These are phyloP conservation scores for Drosophila mulleri DNA, from an alignment of 2,888 invertebrate genomes.

Conservation along the genomic window DNA sequence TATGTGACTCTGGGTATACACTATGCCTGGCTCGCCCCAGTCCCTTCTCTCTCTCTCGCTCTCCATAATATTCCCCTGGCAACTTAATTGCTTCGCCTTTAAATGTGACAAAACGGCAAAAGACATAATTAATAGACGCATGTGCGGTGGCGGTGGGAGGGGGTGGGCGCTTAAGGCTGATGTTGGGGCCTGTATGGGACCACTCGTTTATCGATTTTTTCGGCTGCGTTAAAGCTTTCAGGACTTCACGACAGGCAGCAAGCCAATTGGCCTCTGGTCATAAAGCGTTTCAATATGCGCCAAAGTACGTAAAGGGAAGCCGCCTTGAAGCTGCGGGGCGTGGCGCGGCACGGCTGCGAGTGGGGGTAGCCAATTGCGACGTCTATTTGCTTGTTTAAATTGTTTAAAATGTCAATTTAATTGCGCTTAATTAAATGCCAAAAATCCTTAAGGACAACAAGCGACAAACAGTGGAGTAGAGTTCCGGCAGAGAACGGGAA, in stretches of 20 bases:
- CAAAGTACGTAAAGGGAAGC: slow-evolving; percentile 40
- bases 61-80: slow-evolving; percentile 15
- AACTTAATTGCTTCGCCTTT: slow-evolving; percentile 75
- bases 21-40: slow-evolving; percentile 35
- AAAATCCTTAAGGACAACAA: slow-evolving; percentile 75
- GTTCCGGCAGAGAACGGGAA: not conserved
- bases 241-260: slow-evolving; percentile 21
- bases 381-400: slow-evolving; percentile 77
- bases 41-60: not conserved
- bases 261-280: slow-evolving; percentile 73
- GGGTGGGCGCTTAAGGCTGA: not conserved
- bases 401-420: slow-evolving; percentile 82
- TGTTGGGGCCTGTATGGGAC: not conserved
- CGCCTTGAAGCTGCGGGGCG: slow-evolving; percentile 4
- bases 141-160: not conserved
- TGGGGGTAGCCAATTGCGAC: slow-evolving; percentile 32
- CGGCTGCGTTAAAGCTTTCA: slow-evolving; percentile 28
- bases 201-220: slow-evolving; percentile 69
- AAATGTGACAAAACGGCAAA: slow-evolving; percentile 79
- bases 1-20: slow-evolving; percentile 70
- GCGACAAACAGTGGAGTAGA: slow-evolving; percentile 5
- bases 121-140: slow-evolving; percentile 76
- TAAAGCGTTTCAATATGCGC: slow-evolving; percentile 76
- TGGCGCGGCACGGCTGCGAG: slow-evolving; percentile 18
- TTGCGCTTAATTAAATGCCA: slow-evolving; percentile 81